Base-by-base conservation (phyloP, 1,140 invertebrate genomes). In the Atta colombica region DNA sequence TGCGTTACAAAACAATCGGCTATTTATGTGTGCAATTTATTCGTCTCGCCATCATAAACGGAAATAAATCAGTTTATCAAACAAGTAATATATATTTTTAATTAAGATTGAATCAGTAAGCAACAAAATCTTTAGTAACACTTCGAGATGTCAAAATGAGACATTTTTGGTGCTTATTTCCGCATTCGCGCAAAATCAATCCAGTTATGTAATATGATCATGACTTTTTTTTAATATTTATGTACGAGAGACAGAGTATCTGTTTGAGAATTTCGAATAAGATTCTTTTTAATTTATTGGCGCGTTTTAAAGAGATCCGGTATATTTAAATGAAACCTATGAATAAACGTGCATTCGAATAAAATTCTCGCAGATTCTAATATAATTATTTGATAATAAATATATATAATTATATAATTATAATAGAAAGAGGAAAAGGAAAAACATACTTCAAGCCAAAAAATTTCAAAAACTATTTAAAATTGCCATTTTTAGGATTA, bases 11-110 rank as follows among this genome's bases (percentile, higher is more conserved):
- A 14, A 8, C 35, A 8, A 60, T 81, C 21, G 3, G 10, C 4
- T 84, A 63, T 31, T 82, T 75, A 84, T 74, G 12, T 39, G 2
- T 18, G 7, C 12, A 45, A 74, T 45, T 72, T 25, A 25, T 25
- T 53, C 1, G n/a, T 5, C 3, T 5, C 35, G 1, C 16, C 14
- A 16, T 51, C n/a, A 16, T 2, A 31, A 55, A 78, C 6, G 5
- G 7, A 58, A 66, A 55, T 78, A 21, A 55, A 77, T 69, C 21
- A 16, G 0, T 25, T 65, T 28, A 0, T 63, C 10, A 0, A n/a
- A 12, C 49, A 25, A 61, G 10, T 6, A 4, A 35, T 21, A 58
- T 61, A 12, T 18, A 87, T 45, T 72, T 51, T 45, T 5, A 18
- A 68, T 75, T 49, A 61, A 25, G 1, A n/a, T 61, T 74, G 6